These are phyloP conservation scores for Taurulus bubalis DNA, from an alignment of 2,113 vertebrate genomes.

Conservation along the genomic window DNA sequence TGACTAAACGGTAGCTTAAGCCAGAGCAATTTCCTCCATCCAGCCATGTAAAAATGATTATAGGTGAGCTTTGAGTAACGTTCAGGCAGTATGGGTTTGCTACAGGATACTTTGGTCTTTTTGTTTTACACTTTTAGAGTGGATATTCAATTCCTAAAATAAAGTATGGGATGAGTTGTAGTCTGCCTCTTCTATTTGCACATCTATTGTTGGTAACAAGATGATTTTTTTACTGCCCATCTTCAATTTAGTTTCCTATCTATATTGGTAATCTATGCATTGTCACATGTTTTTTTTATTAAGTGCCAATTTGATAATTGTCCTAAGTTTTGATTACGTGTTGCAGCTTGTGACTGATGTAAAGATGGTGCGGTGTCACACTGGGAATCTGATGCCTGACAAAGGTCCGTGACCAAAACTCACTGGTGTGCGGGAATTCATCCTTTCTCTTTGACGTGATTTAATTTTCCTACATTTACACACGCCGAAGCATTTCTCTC, in stretches of 20 bases:
- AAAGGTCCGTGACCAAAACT: neutral
- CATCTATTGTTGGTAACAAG: neutral
- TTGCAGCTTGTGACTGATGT: neutral
- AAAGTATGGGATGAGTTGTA: neutral
- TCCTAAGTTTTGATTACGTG: neutral
- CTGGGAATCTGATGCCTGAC: neutral
- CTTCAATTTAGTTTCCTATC: neutral
- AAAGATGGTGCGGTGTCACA: neutral
- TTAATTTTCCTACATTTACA: too few relatives aligned
- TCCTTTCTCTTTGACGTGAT: neutral
- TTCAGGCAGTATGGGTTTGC: conserved; percentile 16
- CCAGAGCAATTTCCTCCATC: conserved; percentile 61
- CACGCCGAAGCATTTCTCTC: too few relatives aligned
- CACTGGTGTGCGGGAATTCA: neutral
- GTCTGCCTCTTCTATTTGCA: neutral
- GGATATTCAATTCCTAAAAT: neutral
- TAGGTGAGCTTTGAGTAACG: conserved; percentile 39
- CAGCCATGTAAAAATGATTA: conserved; percentile 68
- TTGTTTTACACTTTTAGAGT: neutral
- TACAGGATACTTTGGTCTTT: conserved; percentile 10
- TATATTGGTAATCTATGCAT: neutral
- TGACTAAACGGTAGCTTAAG: conserved; percentile 73
- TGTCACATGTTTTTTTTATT: neutral
- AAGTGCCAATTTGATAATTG: neutral
- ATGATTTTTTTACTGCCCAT: neutral